Percentiles rank a stretch among this genome's conserved stretches.
Evolutionary conservation across 2,113 vertebrate genomes (phyloP).

Genomic region (Hydrolagus affinis): DNA sequence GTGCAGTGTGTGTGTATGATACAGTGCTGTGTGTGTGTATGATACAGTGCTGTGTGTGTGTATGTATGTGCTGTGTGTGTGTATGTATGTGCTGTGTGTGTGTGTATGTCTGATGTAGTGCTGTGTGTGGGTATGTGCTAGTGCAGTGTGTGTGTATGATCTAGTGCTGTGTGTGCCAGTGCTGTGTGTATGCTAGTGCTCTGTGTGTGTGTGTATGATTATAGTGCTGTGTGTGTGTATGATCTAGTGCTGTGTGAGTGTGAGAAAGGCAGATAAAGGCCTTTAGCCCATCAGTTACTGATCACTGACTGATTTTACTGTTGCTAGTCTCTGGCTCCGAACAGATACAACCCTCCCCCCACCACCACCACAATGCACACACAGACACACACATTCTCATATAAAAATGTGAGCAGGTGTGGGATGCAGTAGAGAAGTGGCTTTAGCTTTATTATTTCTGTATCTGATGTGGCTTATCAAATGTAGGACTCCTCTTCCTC

Average conservation of each 20-base stretch:
- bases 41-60: too few relatives aligned
- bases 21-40: too few relatives aligned
- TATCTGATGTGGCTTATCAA: conserved; percentile 11
- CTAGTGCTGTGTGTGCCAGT: too few relatives aligned
- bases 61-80: too few relatives aligned
- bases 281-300: conserved; percentile 8
- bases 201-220: too few relatives aligned
- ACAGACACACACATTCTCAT: not conserved
- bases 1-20: too few relatives aligned
- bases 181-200: too few relatives aligned
- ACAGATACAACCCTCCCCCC: not conserved
- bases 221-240: not conserved
- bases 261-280: conserved; percentile 11
- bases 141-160: too few relatives aligned
- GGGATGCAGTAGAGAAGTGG: not conserved
- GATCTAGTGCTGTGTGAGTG: not conserved
- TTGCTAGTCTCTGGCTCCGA: not conserved
- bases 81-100: too few relatives aligned
- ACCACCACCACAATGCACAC: not conserved
- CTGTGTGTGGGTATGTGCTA: too few relatives aligned
- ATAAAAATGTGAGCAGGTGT: not conserved
- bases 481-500: not conserved
- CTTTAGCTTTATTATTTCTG: not conserved
- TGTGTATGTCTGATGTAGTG: too few relatives aligned
- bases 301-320: not conserved